Conservation (phyloP, 2,797 vertebrate species). For the Pipistrellus pygmaeus region DNA sequence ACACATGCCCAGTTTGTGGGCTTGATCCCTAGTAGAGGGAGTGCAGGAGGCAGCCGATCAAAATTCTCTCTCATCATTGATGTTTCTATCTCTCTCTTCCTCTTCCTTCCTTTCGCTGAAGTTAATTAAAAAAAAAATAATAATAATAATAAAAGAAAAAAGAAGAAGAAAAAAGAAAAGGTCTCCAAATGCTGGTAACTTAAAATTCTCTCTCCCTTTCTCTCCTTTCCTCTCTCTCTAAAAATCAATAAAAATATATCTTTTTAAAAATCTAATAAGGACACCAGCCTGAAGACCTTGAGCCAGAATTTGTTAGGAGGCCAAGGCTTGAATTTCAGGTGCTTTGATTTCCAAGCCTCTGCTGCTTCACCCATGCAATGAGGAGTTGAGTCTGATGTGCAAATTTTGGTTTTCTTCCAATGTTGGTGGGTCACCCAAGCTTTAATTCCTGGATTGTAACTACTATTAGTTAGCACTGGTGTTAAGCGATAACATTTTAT, state of each 20-base stretch:
- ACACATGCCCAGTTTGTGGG: too few species aligned
- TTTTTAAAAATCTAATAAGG: background rate
- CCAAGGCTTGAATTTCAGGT: too few species aligned
- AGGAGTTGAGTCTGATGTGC: background rate
- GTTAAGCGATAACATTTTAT: conserved; percentile 41
- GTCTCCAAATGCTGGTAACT: background rate
- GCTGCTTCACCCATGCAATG: background rate
- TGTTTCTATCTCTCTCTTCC: too few species aligned
- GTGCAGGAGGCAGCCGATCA: too few species aligned
- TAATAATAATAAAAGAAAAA: too few species aligned
- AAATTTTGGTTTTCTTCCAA: conserved; percentile 12
- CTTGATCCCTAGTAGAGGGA: too few species aligned
- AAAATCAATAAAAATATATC: background rate
- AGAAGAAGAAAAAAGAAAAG: background rate
- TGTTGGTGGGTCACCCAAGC: background rate
- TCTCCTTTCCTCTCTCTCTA: background rate
- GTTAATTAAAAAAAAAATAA: too few species aligned
- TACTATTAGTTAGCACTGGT: background rate
- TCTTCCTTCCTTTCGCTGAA: too few species aligned
- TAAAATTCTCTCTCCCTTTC: background rate
- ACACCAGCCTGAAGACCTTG: background rate
- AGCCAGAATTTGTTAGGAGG: too few species aligned
- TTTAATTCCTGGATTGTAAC: background rate
- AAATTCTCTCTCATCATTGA: too few species aligned
- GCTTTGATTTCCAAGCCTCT: background rate